Evolutionary conservation across 2,113 vertebrate genomes (phyloP).

Genomic region (Anarhynchus alexandrinus): DNA sequence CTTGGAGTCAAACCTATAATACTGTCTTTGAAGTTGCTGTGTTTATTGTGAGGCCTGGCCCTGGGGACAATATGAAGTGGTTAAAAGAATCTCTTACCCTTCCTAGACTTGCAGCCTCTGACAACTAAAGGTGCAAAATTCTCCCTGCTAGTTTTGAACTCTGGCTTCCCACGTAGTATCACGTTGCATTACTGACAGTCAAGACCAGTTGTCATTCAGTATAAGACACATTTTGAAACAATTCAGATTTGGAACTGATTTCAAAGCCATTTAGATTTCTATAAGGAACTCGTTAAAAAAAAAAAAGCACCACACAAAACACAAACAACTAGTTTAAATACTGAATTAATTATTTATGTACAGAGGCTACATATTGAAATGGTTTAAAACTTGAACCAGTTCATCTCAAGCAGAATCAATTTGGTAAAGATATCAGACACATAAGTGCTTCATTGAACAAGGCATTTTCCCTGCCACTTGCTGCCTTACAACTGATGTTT

Average conservation of each 20-base stretch:
- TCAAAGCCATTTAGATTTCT: constrained; percentile 51
- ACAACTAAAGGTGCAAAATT: background rate
- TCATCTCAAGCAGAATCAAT: constrained; percentile 27
- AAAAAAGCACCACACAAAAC: background rate
- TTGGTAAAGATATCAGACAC: constrained; percentile 33
- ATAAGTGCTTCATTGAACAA: constrained; percentile 16
- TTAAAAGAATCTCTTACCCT: background rate
- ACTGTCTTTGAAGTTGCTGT: background rate
- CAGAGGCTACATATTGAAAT: constrained; percentile 58
- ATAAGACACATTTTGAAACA: constrained; percentile 67
- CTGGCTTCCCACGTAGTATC: background rate
- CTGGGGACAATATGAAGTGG: background rate
- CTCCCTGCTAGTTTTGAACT: background rate
- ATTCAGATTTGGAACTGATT: constrained; percentile 66
- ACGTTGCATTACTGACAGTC: background rate
- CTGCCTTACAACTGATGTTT: background rate
- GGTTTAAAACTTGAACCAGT: constrained; percentile 55
- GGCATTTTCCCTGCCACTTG: background rate
- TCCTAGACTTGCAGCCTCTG: background rate
- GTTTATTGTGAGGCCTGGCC: background rate
- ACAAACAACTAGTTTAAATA: constrained; percentile 50
- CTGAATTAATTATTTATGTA: constrained; percentile 64
- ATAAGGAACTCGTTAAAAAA: constrained; percentile 52
- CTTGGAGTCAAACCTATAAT: background rate
- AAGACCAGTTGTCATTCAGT: constrained; percentile 21